Base-by-base conservation (phyloP, 2,113 vertebrate genomes). In the Ailuropoda melanoleuca region DNA sequence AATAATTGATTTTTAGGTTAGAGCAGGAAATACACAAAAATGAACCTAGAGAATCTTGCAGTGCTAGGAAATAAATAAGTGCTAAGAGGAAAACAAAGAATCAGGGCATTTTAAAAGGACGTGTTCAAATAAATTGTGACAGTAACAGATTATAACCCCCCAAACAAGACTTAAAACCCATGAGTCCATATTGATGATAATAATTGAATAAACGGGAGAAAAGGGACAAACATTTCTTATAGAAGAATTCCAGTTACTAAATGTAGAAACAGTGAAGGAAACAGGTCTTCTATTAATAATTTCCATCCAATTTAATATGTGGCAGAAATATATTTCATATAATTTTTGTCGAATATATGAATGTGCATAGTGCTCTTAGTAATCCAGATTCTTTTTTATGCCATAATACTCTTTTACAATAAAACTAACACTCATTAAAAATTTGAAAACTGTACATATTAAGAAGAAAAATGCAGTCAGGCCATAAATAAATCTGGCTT, bases 331-430 rank as follows among this genome's bases (percentile, higher is more conserved):
- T 29, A 66, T 68, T 50, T 77, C 15, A 70, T 11, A 34, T 18
- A 89, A 26, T 88, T 92, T 64, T 85, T 84, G 68, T 85, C 58
- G 87, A 93, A 64, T 82, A 70, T 17, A 21, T 84, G 78, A 95
- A 43, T 6, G 48, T 92, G 2, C 8, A 37, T 15, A 53, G 14
- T 85, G 43, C 15, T 95, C 17, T 88, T 82, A 83, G 46, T 8
- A 88, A 56, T 83, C 15, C 18, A 77, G 46, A 18, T 77, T 29
- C 7, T 68, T 77, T 75, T 77, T 93, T 93, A 82, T 93, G 37
- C 19, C 39, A 53, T 7, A 66, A 14, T 37, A 11, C 66, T 50
- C 46, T n/a, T 66, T 72, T 70, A 50, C 91, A 8, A 74, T 62
- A 77, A 77, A 82, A 88, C 14, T 75, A 55, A 74, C 13, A 53